These are phyloP conservation scores for Alviniconcha strummeri DNA, from an alignment of 2,888 invertebrate genomes.

Conservation along the genomic window DNA sequence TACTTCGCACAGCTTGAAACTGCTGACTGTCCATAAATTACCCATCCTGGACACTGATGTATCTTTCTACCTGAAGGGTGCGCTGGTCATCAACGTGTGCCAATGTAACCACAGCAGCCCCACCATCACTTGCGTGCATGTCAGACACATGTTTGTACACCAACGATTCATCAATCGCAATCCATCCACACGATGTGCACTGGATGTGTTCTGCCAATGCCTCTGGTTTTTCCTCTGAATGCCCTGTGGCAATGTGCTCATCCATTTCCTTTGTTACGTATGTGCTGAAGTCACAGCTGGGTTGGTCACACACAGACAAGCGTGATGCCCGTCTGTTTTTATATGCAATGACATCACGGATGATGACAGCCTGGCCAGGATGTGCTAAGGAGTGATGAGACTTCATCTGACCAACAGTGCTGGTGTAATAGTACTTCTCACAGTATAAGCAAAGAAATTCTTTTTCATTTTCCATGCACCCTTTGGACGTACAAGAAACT, in stretches of 20 bases:
- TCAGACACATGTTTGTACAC: constrained; percentile 43
- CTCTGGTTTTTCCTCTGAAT: constrained; percentile 47
- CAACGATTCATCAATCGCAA: constrained; percentile 38
- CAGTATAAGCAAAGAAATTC: constrained; percentile 40
- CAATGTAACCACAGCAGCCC: constrained; percentile 18
- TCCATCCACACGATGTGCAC: constrained; percentile 54
- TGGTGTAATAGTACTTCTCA: constrained; percentile 22
- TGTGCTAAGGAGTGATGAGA: constrained; percentile 51
- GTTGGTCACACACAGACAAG: constrained; percentile 53
- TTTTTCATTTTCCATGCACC: background rate
- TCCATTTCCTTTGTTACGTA: background rate
- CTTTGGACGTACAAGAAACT: background rate
- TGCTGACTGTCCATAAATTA: no score
- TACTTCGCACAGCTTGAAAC: no score
- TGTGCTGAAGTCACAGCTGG: constrained; percentile 45
- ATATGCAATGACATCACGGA: constrained; percentile 52
- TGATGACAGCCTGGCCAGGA: constrained; percentile 48
- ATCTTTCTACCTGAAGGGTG: constrained; percentile 6
- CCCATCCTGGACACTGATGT: no score
- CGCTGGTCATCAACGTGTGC: constrained; percentile 2
- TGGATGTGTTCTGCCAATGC: constrained; percentile 49
- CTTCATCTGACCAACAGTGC: constrained; percentile 48
- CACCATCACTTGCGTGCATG: constrained; percentile 40
- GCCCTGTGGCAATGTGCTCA: background rate
- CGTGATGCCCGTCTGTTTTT: constrained; percentile 47